A percentile compares a stretch with the other conserved stretches of the same genome.
These are phyloP conservation scores for Perca schrenkii DNA, from an alignment of 2,113 vertebrate genomes.

Conservation along the genomic window DNA sequence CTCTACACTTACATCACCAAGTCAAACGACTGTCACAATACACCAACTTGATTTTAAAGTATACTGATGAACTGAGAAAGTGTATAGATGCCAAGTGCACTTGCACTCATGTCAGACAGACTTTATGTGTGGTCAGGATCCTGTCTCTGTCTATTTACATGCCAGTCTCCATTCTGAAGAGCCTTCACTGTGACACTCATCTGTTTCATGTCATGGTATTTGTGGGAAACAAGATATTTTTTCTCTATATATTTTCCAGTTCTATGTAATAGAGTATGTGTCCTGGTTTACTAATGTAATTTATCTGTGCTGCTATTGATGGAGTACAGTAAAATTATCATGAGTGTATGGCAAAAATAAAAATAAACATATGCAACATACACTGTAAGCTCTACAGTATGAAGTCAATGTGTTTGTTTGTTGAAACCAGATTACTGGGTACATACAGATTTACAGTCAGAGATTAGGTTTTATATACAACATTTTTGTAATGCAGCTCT, in stretches of 20 bases:
- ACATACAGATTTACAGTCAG: background rate
- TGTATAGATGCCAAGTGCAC: background rate
- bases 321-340: background rate
- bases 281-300: constrained; percentile 12
- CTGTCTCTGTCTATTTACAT: constrained; percentile 20
- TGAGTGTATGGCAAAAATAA: background rate
- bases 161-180: background rate
- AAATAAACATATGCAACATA: background rate
- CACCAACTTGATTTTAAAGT: background rate
- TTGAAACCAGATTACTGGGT: constrained; percentile 4
- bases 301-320: constrained; percentile 7
- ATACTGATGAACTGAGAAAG: constrained; percentile 12
- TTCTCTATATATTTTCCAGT: background rate
- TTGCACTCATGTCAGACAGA: background rate
- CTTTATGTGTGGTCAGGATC: constrained; percentile 15
- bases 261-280: background rate
- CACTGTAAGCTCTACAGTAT: background rate
- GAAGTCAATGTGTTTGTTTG: background rate
- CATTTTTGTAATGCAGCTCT: background rate
- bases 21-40: constrained; percentile 50
- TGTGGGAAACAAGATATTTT: constrained; percentile 28
- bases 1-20: constrained; percentile 43
- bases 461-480: background rate
- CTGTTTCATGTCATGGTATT: constrained; percentile 43
- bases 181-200: constrained; percentile 17